These are phyloP conservation scores for Peromyscus melanophrys DNA, from an alignment of 2,797 vertebrate species.

Conservation along the genomic window DNA sequence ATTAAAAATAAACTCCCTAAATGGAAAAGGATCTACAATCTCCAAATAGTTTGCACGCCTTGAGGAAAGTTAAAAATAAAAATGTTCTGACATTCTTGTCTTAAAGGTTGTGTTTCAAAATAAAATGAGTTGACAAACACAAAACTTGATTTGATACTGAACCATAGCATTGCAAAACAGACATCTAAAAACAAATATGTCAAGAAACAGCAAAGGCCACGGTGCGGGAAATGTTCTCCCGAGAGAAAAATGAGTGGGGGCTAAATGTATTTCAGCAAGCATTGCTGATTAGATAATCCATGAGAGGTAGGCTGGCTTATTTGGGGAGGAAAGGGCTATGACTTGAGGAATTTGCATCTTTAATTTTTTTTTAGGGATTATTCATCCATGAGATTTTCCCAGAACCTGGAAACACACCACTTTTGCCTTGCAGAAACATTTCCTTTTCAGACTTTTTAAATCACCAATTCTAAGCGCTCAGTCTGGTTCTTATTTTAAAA, in stretches of 20 bases:
- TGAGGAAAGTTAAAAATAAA: conserved; percentile 71
- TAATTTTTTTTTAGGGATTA: conserved; percentile 38
- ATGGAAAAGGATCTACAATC: conserved; percentile 54
- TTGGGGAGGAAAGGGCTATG: conserved; percentile 31
- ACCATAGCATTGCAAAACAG: conserved; percentile 17
- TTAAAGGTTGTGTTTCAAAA: conserved; percentile 71
- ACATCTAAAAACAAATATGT: conserved; percentile 33
- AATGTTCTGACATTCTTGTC: conserved; percentile 63
- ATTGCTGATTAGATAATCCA: conserved; percentile 23
- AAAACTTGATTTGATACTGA: conserved; percentile 47
- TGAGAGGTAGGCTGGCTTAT: neutral
- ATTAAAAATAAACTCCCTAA: conserved; percentile 72
- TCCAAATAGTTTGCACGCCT: conserved; percentile 51
- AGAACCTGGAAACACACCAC: conserved; percentile 20
- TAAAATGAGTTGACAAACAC: conserved; percentile 57
- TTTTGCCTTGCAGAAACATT: conserved; percentile 55
- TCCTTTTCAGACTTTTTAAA: conserved; percentile 34
- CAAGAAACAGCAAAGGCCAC: neutral
- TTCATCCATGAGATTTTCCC: conserved; percentile 47
- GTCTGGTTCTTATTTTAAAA: conserved; percentile 66
- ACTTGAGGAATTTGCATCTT: conserved; percentile 41
- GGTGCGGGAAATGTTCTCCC: neutral
- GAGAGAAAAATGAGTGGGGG: neutral
- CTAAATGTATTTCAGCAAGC: neutral
- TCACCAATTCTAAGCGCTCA: neutral